Evolutionary conservation across 1,140 invertebrate genomes (phyloP).

Genomic region (Stratiolaelaps scimitus): DNA sequence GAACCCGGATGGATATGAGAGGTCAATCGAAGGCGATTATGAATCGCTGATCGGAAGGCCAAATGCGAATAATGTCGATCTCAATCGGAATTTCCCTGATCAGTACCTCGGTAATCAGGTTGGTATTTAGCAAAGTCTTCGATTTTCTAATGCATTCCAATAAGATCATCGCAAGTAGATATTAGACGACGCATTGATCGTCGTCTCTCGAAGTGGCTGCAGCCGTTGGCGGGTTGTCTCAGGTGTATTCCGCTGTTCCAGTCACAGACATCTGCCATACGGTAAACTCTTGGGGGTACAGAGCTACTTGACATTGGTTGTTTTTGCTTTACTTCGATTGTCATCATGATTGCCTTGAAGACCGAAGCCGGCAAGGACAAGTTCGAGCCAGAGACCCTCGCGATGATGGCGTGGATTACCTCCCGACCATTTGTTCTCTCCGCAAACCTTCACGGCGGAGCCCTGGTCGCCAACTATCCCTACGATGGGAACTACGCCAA

Average conservation of each 20-base stretch:
- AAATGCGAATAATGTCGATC: conserved; percentile 70
- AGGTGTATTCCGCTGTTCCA: too few relatives aligned
- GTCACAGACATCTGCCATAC: too few relatives aligned
- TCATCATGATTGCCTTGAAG: too few relatives aligned
- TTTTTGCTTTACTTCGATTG: too few relatives aligned
- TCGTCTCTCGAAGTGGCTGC: too few relatives aligned
- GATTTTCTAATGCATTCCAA: too few relatives aligned
- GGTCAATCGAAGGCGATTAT: conserved; percentile 53
- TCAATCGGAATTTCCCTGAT: conserved; percentile 95
- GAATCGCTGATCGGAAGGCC: conserved; percentile 54
- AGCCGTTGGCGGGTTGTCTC: too few relatives aligned
- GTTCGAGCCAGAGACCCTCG: conserved; percentile 69
- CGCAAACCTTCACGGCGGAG: conserved; percentile 88
- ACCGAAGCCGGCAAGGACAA: conserved; percentile 47
- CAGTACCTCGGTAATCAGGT: conserved; percentile 56
- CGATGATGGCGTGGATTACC: conserved; percentile 80
- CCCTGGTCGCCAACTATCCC: conserved; percentile 84
- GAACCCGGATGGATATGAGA: conserved; percentile 96
- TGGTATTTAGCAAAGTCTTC: conserved; percentile 37
- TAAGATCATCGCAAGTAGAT: too few relatives aligned
- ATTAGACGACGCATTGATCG: too few relatives aligned
- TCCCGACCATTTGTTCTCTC: conserved; percentile 82
- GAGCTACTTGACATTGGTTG: too few relatives aligned
- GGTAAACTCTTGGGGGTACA: too few relatives aligned
- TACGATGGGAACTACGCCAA: conserved; percentile 56